These are phyloP conservation scores for Drosophila ohnishii DNA, from an alignment of 1,140 invertebrate genomes.

Conservation along the genomic window DNA sequence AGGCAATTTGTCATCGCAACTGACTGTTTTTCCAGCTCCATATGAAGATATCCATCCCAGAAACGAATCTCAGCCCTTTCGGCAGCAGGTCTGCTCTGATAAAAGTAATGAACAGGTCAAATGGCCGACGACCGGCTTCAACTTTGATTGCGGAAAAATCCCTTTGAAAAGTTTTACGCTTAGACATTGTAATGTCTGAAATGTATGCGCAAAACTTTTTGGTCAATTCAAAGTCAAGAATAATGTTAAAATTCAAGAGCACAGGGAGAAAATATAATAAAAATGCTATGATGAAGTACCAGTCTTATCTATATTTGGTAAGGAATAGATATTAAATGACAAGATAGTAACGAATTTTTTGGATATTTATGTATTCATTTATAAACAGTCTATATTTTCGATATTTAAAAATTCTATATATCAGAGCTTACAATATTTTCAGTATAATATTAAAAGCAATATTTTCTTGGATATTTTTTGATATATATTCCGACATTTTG, in stretches of 20 bases:
- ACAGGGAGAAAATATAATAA: background rate
- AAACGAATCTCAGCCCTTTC: conserved; percentile 38
- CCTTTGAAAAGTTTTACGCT: conserved; percentile 17
- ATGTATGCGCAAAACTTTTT: conserved; percentile 15
- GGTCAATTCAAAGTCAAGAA: conserved; percentile 20
- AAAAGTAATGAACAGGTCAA: conserved; percentile 22
- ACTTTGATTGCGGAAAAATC: conserved; percentile 15
- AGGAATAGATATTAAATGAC: too few relatives aligned
- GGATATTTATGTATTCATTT: too few relatives aligned
- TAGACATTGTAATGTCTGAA: conserved; percentile 3
- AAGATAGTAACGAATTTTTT: too few relatives aligned
- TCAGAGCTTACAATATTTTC: too few relatives aligned
- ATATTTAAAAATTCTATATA: too few relatives aligned
- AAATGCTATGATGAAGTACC: background rate
- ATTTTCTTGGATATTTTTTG: too few relatives aligned
- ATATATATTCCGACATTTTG: too few relatives aligned
- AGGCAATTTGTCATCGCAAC: conserved; percentile 77
- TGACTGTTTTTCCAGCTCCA: conserved; percentile 25
- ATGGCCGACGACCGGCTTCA: conserved; percentile 3
- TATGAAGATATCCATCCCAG: conserved; percentile 47
- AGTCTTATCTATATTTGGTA: too few relatives aligned
- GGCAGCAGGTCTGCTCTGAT: background rate
- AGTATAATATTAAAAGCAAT: too few relatives aligned
- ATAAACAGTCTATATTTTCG: too few relatives aligned
- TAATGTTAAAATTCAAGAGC: conserved; percentile 2